Conservation (phyloP, 2,113 vertebrate species). For the Sinocyclocheilus anophthalmus region DNA sequence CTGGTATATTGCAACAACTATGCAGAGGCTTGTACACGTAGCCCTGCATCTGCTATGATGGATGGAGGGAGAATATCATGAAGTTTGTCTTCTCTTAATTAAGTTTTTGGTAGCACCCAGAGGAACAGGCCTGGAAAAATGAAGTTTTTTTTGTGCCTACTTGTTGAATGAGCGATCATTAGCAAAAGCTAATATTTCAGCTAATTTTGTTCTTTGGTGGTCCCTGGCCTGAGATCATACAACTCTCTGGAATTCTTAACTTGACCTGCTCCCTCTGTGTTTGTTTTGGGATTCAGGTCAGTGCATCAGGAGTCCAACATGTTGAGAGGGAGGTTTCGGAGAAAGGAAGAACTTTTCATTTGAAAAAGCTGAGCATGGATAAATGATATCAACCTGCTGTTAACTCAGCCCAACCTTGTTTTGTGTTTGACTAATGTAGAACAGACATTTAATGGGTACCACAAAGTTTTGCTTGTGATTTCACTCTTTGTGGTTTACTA, state of each 20-base stretch:
- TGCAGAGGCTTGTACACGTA: constrained; percentile 47
- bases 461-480: constrained; percentile 47
- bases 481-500: constrained; percentile 59
- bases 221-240: constrained; percentile 71
- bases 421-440: constrained; percentile 28
- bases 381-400: constrained; percentile 25
- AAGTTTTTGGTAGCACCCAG: constrained; percentile 46
- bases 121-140: constrained; percentile 44
- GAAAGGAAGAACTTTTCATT: constrained; percentile 25
- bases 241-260: constrained; percentile 60
- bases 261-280: constrained; percentile 61
- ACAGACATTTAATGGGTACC: constrained; percentile 41
- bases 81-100: constrained; percentile 61
- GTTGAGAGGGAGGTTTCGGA: constrained; percentile 49
- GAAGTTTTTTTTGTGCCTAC: constrained; percentile 57
- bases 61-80: constrained; percentile 44
- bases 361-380: neutral
- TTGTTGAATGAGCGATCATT: constrained; percentile 84
- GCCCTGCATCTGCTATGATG: constrained; percentile 56
- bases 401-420: constrained; percentile 7
- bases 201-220: constrained; percentile 86
- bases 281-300: constrained; percentile 69
- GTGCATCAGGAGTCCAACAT: constrained; percentile 60
- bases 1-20: neutral
- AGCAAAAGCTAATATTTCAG: constrained; percentile 86